Percentiles rank a stretch among this genome's conserved stretches.
phyloP scores from a whole-genome alignment of 2,888 invertebrate species.

The Rhogogaster chlorosoma region DNA sequence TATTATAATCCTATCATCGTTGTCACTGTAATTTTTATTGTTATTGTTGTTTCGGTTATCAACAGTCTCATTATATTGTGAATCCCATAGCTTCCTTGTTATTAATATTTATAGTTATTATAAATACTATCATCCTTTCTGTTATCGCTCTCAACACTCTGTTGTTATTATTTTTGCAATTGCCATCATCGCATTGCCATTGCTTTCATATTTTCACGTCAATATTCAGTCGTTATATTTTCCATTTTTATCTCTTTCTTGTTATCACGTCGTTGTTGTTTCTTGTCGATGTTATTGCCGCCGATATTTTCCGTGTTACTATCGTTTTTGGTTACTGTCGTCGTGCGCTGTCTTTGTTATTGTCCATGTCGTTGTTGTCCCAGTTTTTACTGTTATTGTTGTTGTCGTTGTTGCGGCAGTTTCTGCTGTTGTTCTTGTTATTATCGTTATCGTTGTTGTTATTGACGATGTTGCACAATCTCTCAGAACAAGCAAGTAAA shows the following conservation, averaged over 20 bases:
- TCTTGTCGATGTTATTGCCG: neutral
- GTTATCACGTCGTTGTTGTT: neutral
- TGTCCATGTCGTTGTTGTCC: neutral
- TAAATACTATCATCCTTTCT: neutral
- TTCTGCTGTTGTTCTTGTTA: neutral
- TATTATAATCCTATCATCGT: neutral
- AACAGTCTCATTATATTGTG: neutral
- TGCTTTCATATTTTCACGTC: neutral
- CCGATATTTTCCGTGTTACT: neutral
- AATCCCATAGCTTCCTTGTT: neutral
- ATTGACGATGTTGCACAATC: neutral
- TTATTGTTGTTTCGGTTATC: neutral
- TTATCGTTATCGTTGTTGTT: neutral
- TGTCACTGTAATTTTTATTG: neutral
- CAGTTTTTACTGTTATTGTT: neutral
- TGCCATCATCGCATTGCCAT: neutral
- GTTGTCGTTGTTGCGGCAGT: neutral
- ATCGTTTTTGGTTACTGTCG: too few relatives aligned
- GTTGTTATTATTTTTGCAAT: neutral
- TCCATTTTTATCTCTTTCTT: neutral
- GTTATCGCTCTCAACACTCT: neutral
- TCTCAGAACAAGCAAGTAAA: neutral
- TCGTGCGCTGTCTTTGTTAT: neutral
- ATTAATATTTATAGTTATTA: neutral
- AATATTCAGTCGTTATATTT: neutral